Evolutionary conservation across 1,140 invertebrate species (phyloP), one percentile per base, ranked within the genome.

Genomic region (Bathynomus jamesi): DNA sequence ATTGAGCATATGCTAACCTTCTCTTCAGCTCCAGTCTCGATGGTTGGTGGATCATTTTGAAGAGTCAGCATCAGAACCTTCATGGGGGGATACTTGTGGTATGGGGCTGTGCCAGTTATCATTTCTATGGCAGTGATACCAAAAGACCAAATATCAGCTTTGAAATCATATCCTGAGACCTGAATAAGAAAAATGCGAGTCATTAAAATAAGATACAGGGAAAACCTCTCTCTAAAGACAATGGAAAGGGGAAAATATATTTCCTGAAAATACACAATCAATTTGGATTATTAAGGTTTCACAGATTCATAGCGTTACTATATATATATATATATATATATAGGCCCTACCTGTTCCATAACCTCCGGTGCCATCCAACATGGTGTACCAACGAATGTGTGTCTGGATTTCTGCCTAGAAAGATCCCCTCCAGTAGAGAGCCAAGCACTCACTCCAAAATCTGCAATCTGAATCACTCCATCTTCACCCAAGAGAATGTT

Each of bases 311-410:
- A n/a, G n/a, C n/a, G n/a, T n/a, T n/a, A n/a, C n/a, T 70, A 70
- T 40, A 29, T 28, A 40, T 40, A 40, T 40, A 40, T 40, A 40
- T 40, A 40, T 40, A 40, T 40, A 40, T 40, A 40, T 40, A 28
- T 71, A 32, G 8, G 13, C 13, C 69, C 66, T 61, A 74, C 91
- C 87, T 98, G 95, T 85, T 99, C 95, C 95, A 98, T 98, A 72
- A 99, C 95, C 86, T 99, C 97, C 11, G 96, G 96, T n/a, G 96
- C 96, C 96, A 99, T 99, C 96, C 96, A 99, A 81, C 96, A 99
- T 0, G 96, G 86, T 3, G 87, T 88, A 5, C 87, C 87, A 21
- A 88, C 87, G 82, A 88, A 88, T 4, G 87, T 88, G 78, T 88
- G 87, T 67, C 87, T 78, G 2, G 85, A 83, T 71, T 96, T 95